phyloP scores from a whole-genome alignment of 2,113 vertebrate species.

The Progne subis region DNA sequence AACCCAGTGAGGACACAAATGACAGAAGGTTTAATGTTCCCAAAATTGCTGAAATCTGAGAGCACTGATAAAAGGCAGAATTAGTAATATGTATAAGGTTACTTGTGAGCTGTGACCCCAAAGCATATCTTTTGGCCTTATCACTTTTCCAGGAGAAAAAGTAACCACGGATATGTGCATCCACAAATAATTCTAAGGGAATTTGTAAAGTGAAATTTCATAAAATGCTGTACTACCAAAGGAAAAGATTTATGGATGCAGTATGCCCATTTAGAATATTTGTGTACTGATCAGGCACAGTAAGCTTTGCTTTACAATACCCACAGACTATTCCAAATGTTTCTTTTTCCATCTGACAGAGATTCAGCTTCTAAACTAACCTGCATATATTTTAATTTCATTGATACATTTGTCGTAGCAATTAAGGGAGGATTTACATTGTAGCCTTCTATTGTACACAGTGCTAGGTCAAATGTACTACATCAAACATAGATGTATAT shows the following conservation, averaged over 20 bases:
- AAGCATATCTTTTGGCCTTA: constrained; percentile 63
- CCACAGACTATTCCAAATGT: not conserved
- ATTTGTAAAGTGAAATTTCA: constrained; percentile 37
- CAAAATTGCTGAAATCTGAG: constrained; percentile 55
- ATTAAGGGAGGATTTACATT: constrained; percentile 65
- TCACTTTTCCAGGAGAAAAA: constrained; percentile 62
- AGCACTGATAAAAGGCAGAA: constrained; percentile 58
- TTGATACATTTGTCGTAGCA: constrained; percentile 49
- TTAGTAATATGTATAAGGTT: constrained; percentile 74
- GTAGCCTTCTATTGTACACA: constrained; percentile 47
- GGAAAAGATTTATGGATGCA: not conserved
- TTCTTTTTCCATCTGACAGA: constrained; percentile 1
- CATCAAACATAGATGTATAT: constrained; percentile 73
- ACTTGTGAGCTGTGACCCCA: constrained; percentile 63
- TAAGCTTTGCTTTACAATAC: not conserved
- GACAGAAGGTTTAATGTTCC: constrained; percentile 71
- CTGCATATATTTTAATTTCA: constrained; percentile 54
- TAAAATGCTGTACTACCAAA: not conserved
- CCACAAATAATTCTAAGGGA: constrained; percentile 16
- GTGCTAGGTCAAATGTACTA: constrained; percentile 72
- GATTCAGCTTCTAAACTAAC: constrained; percentile 54
- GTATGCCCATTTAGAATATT: not conserved
- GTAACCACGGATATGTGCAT: constrained; percentile 24
- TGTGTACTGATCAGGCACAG: not conserved
- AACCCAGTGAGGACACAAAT: constrained; percentile 63